Percentiles rank a stretch among this genome's conserved stretches.
phyloP scores from a whole-genome alignment of 1,140 invertebrate genomes.

The Brachionus paranguensis region DNA sequence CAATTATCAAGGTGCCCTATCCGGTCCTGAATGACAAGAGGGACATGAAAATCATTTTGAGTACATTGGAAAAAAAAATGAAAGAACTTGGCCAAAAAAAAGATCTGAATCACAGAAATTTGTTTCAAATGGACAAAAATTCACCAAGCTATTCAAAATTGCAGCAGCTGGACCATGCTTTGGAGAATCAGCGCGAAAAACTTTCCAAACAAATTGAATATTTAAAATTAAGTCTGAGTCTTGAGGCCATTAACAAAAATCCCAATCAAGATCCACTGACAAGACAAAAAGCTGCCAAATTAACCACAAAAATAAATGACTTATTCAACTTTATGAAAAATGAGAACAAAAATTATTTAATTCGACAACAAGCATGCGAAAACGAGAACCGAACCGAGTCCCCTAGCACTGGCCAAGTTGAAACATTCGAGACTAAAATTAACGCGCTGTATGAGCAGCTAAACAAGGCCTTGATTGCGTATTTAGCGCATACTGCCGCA shows the following conservation, averaged over 20 bases:
- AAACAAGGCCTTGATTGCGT: slow-evolving; percentile 1
- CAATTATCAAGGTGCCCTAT: slow-evolving; percentile 6
- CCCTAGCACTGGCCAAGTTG: not conserved
- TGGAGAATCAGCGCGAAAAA: not conserved
- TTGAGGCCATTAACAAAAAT: not conserved
- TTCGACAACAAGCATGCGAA: not conserved
- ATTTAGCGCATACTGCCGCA: slow-evolving; percentile 34
- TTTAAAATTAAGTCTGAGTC: not conserved
- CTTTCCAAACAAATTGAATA: slow-evolving; percentile 11
- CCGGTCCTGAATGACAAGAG: slow-evolving; percentile 36
- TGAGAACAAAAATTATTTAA: slow-evolving; percentile 17
- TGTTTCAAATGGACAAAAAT: not conserved
- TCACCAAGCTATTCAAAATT: not conserved
- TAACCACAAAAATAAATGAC: slow-evolving; percentile 6
- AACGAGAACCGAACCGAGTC: not conserved
- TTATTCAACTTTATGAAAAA: slow-evolving; percentile 29
- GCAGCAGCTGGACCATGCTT: not conserved
- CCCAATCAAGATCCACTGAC: not conserved
- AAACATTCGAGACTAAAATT: not conserved
- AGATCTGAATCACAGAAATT: not conserved
- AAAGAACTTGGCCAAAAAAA: not conserved
- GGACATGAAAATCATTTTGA: slow-evolving; percentile 22
- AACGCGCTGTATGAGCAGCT: not conserved
- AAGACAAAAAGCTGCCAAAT: not conserved
- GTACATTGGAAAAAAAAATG: slow-evolving; percentile 25